Conservation (phyloP, 2,888 invertebrate species). For the Thalpophila matura region DNA sequence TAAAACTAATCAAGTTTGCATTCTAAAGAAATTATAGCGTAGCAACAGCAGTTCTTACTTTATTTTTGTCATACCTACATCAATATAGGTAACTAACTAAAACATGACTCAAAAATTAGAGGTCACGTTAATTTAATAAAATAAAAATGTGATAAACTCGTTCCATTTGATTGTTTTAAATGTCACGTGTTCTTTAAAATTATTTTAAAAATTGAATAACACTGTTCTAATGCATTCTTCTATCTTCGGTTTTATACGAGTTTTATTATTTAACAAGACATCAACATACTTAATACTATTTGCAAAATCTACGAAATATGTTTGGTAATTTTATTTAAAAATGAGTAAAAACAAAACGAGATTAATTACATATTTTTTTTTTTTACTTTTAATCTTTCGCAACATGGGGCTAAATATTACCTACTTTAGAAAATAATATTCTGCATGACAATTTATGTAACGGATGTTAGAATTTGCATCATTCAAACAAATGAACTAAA, state of each 20-base stretch:
- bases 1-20: too few relatives aligned
- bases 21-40: too few relatives aligned
- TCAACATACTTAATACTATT: too few relatives aligned
- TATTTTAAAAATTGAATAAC: background rate
- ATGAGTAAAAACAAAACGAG: background rate
- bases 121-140: constrained; percentile 4
- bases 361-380: too few relatives aligned
- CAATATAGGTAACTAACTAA: background rate
- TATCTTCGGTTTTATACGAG: too few relatives aligned
- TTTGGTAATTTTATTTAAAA: too few relatives aligned
- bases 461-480: constrained; percentile 19
- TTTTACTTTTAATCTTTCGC: too few relatives aligned
- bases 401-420: too few relatives aligned
- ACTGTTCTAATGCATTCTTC: background rate
- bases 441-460: constrained; percentile 4
- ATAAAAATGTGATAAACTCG: constrained; percentile 23
- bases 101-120: constrained; percentile 10
- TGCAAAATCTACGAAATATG: too few relatives aligned
- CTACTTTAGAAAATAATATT: constrained; percentile 8
- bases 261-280: too few relatives aligned
- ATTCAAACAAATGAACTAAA: background rate
- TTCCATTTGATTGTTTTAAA: constrained; percentile 10
- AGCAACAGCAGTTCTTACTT: background rate
- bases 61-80: background rate
- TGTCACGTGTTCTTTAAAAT: constrained; percentile 12